These are phyloP conservation scores for Anneissia japonica DNA, from an alignment of 35 echinoderm and acorn worm genomes.

Conservation along the genomic window DNA sequence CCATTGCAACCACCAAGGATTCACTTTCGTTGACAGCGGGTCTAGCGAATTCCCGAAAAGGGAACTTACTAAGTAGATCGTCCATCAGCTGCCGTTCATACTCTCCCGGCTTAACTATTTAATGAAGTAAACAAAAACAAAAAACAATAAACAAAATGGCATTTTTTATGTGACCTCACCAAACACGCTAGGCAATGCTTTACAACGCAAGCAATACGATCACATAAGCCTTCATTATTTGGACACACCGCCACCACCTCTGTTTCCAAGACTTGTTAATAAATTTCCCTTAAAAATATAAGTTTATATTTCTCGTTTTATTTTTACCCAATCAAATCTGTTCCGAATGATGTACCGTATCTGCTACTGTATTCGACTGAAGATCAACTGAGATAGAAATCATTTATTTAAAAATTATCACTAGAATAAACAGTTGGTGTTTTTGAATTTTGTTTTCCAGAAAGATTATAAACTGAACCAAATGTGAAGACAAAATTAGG, in stretches of 20 bases:
- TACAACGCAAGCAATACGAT: not conserved
- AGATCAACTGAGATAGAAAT: no score
- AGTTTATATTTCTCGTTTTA: no score
- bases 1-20: not conserved
- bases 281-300: no score
- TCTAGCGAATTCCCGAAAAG: slow-evolving; percentile 17
- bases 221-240: not conserved
- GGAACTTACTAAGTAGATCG: slow-evolving; percentile 1
- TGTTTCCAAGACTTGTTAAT: no score
- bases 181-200: not conserved
- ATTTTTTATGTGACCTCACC: no score
- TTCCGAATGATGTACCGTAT: no score
- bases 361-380: not conserved
- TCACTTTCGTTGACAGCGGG: slow-evolving; percentile 8
- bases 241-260: no score
- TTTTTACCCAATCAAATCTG: no score
- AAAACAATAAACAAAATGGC: not conserved
- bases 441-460: no score
- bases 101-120: slow-evolving; percentile 2
- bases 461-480: not conserved
- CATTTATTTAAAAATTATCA: no score
- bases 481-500: not conserved
- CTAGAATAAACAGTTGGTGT: no score
- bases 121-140: not conserved
- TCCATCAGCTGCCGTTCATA: slow-evolving; percentile 3